Evolutionary conservation across 2,888 invertebrate species (phyloP), one percentile per base, ranked within the genome.

Genomic region (Coelopa pilipes): DNA sequence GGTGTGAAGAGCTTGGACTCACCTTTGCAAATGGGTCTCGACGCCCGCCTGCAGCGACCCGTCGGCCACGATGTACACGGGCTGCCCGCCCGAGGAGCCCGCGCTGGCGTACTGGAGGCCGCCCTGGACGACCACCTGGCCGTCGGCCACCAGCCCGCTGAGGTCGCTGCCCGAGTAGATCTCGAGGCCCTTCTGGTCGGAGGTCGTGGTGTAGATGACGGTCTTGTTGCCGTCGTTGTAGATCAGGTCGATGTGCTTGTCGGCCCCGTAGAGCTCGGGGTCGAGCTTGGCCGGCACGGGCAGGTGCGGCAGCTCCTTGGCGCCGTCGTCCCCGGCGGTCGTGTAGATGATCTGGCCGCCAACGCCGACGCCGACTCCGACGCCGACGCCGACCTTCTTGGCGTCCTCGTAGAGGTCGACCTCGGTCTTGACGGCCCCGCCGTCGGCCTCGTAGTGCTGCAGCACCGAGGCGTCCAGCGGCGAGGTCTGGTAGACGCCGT

Each of bases 181-280:
- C 88, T 94, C 94, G 62, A 94, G 91, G 63, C 93, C 91, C 86
- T 94, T 94, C 83, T 94, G 93, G 84, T 94, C 94, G 74, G 83
- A 92, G 13, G 92, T 91, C 75, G 93, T 92, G 70, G 94, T 94
- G 82, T 94, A 94, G 85, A 94, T 94, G 75, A 94, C 94, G 2
- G 94, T 94, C 85, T 94, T 94, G 84, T 93, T 94, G 65, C 94
- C 94, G 82, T 94, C 94, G 84, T 94, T 94, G 87, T 94, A 94
- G 82, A 94, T 94, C 82, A 94, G 89, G 87, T 94, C 94, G 85
- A 94, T 94, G 80, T 94, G 93, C 70, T 86, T 86, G 70, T 86
- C 87, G 60, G 82, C 73, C 69, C 84, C 85, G 78, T 87, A 86
- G 89, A 93, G 79, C 49, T 87, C 86, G 19, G 83, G 82, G 59